Evolutionary conservation across 2,797 vertebrate genomes (phyloP).

Genomic region (Bradypus variegatus): DNA sequence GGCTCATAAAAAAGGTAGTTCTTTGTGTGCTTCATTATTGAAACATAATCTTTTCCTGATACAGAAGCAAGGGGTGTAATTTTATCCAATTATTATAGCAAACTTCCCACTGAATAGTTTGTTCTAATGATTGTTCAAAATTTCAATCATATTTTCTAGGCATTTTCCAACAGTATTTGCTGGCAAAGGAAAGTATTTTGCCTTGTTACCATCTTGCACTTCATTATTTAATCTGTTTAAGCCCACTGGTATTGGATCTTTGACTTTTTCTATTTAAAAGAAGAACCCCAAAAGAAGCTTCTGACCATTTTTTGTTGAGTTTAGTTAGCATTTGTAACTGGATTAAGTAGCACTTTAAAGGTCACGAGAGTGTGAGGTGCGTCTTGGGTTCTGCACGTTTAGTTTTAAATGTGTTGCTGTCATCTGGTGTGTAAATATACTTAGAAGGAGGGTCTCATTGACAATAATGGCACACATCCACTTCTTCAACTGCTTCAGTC

Average conservation of each 20-base stretch:
- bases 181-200: background rate
- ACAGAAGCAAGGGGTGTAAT: no score
- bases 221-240: background rate
- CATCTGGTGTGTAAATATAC: accelerated
- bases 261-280: background rate
- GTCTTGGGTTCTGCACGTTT: background rate
- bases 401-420: background rate
- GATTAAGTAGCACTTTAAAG: no score
- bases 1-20: background rate
- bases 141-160: background rate
- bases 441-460: background rate
- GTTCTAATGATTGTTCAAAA: background rate
- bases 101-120: background rate
- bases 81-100: accelerated
- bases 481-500: background rate
- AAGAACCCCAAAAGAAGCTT: background rate
- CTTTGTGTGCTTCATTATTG: background rate
- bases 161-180: background rate
- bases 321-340: background rate
- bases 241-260: background rate
- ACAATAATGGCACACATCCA: background rate
- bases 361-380: background rate
- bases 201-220: background rate
- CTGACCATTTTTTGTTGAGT: background rate
- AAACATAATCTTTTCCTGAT: background rate